Evolutionary conservation across 1,140 invertebrate species (phyloP).

Genomic region (Megathymus violae): DNA sequence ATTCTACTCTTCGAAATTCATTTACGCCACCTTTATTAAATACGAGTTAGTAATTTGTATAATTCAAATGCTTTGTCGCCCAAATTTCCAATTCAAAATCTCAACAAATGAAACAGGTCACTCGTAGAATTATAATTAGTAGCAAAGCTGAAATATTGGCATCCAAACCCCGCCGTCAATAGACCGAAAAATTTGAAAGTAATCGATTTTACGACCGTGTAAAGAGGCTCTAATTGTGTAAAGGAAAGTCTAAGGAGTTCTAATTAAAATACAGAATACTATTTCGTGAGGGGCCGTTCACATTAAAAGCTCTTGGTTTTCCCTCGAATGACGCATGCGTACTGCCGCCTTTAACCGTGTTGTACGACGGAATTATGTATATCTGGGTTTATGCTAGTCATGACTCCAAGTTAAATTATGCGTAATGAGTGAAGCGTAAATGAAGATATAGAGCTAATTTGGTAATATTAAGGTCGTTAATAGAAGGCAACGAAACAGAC

Average conservation of each 20-base stretch:
- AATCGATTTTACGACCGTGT: constrained; percentile 24
- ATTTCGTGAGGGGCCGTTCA: constrained; percentile 53
- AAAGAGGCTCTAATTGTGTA: constrained; percentile 11
- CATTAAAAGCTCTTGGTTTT: constrained; percentile 53
- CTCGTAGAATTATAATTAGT: not conserved
- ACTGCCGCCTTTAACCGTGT: constrained; percentile 6
- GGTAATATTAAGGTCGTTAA: not conserved
- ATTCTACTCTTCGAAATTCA: not conserved
- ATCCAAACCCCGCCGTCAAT: constrained; percentile 8
- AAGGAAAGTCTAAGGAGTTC: constrained; percentile 38
- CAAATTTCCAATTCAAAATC: not conserved
- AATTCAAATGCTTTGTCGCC: not conserved
- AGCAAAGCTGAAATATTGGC: not conserved
- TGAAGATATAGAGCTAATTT: not conserved
- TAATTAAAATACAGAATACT: constrained; percentile 59
- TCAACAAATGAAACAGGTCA: not conserved
- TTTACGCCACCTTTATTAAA: not conserved
- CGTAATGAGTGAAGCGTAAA: not conserved
- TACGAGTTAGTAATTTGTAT: not conserved
- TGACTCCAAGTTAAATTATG: constrained; percentile 12
- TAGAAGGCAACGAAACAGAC: not conserved
- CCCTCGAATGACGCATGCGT: constrained; percentile 55
- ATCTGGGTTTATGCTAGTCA: constrained; percentile 11
- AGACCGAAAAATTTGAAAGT: constrained; percentile 12
- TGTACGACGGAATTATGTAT: constrained; percentile 6